Base-by-base conservation (phyloP, 2,888 invertebrate species). In the Pandemis corylana region DNA sequence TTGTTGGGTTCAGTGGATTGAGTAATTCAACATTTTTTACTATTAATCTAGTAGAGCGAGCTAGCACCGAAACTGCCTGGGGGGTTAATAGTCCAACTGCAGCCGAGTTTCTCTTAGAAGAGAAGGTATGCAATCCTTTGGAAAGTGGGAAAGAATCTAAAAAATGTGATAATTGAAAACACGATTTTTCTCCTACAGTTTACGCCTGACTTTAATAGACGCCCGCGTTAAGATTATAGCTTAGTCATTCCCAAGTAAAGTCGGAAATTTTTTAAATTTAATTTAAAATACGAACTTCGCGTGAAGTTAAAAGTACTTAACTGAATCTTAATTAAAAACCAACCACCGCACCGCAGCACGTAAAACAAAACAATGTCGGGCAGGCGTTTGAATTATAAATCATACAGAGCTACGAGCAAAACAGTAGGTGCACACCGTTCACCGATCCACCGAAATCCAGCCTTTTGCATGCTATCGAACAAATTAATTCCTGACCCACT, bases 21-120 rank as follows among this genome's bases (percentile, higher is more conserved):
- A 71, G 71, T 75, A 67, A 71, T 75, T 72, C 62, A 68, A 67
- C 69, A 56, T 67, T 63, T 70, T 73, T 75, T 75, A 67, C 53
- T 71, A 67, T 67, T 36, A 46, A 75, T 75, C 75, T 67, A 67
- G 67, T 75, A 75, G 62, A 42, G 53, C 15, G 63, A 53, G 42
- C 44, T 44, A 46, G 67, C 42, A 36, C 59, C 36, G 61, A 12
- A 36, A 44, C 53, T 53, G 70, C 63, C 46, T 36, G 61, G 46
- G 62, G 68, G 49, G 44, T 73, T 56, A 63, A 44, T 64, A 46
- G 63, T 49, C 46, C 13, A 68, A 73, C 64, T 56, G 51, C 42
- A 68, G 64, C 61, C 28, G 49, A 68, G 36, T 68, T 68, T 49
- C 61, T 69, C 68, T 67, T 67, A 28, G 42, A 62, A 9, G 6